Conservation (phyloP, 2,113 vertebrate genomes). For the Gobio gobio region DNA sequence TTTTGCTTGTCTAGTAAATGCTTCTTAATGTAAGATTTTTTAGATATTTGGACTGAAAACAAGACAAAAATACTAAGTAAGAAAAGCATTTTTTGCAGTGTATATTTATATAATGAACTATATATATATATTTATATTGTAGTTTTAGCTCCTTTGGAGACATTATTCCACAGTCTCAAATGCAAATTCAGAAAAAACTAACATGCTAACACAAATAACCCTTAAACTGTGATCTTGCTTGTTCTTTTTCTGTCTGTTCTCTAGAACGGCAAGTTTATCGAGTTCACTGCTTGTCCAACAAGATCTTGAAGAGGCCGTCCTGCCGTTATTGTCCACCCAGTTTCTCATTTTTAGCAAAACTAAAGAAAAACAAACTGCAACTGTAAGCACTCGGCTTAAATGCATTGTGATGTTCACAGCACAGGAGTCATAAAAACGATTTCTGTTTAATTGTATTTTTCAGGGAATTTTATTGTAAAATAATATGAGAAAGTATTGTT, state of each 20-base stretch:
- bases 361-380: background rate
- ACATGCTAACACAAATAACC: background rate
- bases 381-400: slow-evolving; percentile 2
- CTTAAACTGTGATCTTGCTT: background rate
- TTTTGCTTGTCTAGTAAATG: too few species aligned
- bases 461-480: background rate
- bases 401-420: background rate
- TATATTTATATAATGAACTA: too few species aligned
- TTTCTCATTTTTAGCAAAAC: background rate
- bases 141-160: too few species aligned
- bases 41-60: too few species aligned
- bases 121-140: too few species aligned
- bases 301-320: slow-evolving; percentile 49
- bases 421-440: background rate
- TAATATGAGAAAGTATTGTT: background rate
- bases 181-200: background rate
- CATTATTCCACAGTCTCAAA: background rate
- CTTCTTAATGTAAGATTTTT: too few species aligned
- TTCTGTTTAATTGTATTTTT: background rate
- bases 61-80: too few species aligned
- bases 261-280: slow-evolving; percentile 62
- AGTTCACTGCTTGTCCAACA: slow-evolving; percentile 53
- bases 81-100: too few species aligned
- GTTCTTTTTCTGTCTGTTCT: slow-evolving; percentile 39
- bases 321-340: background rate